Conservation (phyloP, 2,113 vertebrate genomes). For the Crotalus tigris region DNA sequence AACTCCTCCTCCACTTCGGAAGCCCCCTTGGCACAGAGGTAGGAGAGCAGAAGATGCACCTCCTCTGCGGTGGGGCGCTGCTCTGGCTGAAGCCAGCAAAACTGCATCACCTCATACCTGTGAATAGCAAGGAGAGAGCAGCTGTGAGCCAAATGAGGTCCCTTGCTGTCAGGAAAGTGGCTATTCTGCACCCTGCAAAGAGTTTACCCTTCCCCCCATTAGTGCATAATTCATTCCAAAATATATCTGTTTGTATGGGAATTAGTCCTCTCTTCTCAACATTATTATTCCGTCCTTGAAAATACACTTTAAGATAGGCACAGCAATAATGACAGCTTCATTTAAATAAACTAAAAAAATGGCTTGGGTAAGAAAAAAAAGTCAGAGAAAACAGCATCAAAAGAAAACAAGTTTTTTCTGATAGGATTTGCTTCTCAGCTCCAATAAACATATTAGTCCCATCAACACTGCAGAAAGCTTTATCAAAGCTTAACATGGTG, state of each 20-base stretch:
- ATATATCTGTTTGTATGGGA: neutral
- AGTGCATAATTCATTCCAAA: neutral
- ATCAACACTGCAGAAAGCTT: neutral
- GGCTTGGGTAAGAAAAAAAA: neutral
- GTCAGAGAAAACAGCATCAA: neutral
- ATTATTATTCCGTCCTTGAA: neutral
- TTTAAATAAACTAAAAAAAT: neutral
- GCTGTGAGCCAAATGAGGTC: neutral
- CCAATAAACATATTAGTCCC: neutral
- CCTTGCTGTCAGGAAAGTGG: neutral
- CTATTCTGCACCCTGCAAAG: neutral
- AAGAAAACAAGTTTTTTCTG: neutral
- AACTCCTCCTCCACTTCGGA: slow-evolving; percentile 90
- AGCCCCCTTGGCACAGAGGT: slow-evolving; percentile 88
- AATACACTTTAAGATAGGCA: neutral
- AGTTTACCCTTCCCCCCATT: neutral
- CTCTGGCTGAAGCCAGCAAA: slow-evolving; percentile 96
- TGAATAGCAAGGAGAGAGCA: neutral
- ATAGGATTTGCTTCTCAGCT: neutral
- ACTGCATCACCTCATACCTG: slow-evolving; percentile 99
- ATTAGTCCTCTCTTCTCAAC: neutral
- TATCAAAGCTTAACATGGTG: neutral
- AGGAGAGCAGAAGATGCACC: slow-evolving; percentile 91
- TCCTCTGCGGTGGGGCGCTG: slow-evolving; percentile 93
- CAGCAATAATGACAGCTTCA: neutral